Percentiles rank a stretch among this genome's conserved stretches.
These are phyloP conservation scores for Galeruca laticollis DNA, from an alignment of 2,888 invertebrate genomes.

Conservation along the genomic window DNA sequence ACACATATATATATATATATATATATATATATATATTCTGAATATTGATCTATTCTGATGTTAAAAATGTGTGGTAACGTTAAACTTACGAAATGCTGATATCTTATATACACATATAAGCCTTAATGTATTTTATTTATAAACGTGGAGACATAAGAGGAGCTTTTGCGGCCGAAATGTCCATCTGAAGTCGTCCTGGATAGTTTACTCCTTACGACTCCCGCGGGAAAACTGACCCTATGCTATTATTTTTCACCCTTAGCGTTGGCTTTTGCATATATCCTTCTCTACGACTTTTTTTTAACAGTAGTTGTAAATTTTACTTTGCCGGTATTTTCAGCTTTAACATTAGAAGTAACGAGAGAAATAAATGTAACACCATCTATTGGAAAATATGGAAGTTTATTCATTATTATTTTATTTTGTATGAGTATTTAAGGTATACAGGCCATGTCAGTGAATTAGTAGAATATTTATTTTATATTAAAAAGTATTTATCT, in stretches of 20 bases:
- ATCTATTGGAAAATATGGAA: not conserved
- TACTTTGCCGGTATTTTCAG: slow-evolving; percentile 39
- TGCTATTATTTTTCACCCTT: slow-evolving; percentile 67
- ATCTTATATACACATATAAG: slow-evolving; percentile 36
- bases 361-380: not conserved
- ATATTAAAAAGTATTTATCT: too few relatives aligned
- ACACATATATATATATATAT: too few relatives aligned
- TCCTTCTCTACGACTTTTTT: slow-evolving; percentile 58
- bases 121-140: slow-evolving; percentile 58
- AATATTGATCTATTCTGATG: slow-evolving; percentile 20
- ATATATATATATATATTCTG: too few relatives aligned
- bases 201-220: slow-evolving; percentile 65
- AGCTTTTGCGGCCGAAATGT: slow-evolving; percentile 60
- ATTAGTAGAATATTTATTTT: too few relatives aligned
- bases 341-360: slow-evolving; percentile 25
- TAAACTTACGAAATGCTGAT: slow-evolving; percentile 33
- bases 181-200: slow-evolving; percentile 59
- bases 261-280: slow-evolving; percentile 66
- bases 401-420: too few relatives aligned
- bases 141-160: slow-evolving; percentile 59
- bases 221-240: slow-evolving; percentile 64
- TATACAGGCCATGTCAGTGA: too few relatives aligned
- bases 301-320: slow-evolving; percentile 50
- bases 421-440: too few relatives aligned
- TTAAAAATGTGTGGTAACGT: slow-evolving; percentile 30